A percentile compares a stretch with the other conserved stretches of the same genome.
Conservation (phyloP, 2,113 vertebrate species). For the Macroglossus sobrinus region DNA sequence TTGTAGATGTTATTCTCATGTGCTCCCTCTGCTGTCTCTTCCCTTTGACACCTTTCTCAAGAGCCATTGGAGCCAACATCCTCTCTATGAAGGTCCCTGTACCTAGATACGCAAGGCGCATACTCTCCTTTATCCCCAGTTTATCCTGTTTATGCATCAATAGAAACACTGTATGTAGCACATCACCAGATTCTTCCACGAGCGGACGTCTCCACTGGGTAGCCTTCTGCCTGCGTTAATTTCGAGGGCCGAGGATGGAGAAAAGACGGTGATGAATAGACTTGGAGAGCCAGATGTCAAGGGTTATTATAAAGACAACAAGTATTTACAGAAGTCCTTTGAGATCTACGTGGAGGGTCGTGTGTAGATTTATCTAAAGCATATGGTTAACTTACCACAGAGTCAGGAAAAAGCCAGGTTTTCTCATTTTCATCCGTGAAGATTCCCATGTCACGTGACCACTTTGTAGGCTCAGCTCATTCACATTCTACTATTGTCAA, state of each 20-base stretch:
- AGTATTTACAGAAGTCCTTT: too few species aligned
- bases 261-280: too few species aligned
- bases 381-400: not conserved
- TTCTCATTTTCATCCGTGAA: too few species aligned
- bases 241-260: not conserved
- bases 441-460: too few species aligned
- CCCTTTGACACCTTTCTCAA: not conserved
- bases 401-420: too few species aligned
- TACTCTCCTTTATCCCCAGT: fast-evolving
- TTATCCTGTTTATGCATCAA: not conserved
- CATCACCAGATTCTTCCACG: not conserved
- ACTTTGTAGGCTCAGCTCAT: not conserved
- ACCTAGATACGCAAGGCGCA: not conserved
- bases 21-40: too few species aligned
- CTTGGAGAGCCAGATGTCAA: too few species aligned
- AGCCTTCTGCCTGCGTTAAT: not conserved
- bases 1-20: not conserved
- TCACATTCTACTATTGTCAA: not conserved
- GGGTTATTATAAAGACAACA: too few species aligned
- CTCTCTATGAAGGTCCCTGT: not conserved
- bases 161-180: not conserved
- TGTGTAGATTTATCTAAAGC: not conserved
- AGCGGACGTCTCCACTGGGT: not conserved
- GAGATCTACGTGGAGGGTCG: not conserved
- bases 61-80: not conserved